phyloP scores from a whole-genome alignment of 2,113 vertebrate species.

The Plectropomus leopardus region DNA sequence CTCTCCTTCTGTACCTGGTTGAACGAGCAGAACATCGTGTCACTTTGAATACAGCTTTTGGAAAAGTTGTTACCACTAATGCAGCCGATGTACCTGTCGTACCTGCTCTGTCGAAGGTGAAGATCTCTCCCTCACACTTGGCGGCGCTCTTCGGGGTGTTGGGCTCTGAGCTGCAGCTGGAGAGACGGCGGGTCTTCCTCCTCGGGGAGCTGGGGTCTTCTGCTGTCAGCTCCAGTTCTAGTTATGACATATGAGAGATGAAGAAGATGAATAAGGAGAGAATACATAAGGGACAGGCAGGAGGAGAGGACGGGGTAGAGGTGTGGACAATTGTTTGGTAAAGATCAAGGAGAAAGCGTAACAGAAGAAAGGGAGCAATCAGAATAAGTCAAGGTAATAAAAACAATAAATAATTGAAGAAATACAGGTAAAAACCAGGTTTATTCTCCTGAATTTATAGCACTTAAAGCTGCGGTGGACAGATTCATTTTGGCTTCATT shows the following conservation, averaged over 20 bases:
- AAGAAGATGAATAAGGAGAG: neutral
- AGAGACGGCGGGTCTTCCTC: slow-evolving; percentile 91
- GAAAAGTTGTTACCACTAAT: neutral
- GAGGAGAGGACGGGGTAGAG: neutral
- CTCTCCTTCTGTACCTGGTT: slow-evolving; percentile 86
- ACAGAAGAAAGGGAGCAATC: neutral
- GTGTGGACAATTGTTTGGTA: neutral
- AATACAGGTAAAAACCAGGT: too few species aligned
- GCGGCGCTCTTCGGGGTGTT: slow-evolving; percentile 94
- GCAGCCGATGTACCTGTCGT: neutral
- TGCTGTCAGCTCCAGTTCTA: slow-evolving; percentile 88
- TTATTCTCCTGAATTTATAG: too few species aligned
- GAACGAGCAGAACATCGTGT: neutral
- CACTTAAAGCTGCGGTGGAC: too few species aligned
- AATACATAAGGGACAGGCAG: neutral
- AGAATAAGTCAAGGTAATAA: neutral
- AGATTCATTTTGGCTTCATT: too few species aligned
- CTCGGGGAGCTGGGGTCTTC: slow-evolving; percentile 93
- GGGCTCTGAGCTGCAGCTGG: slow-evolving; percentile 94
- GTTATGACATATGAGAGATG: neutral
- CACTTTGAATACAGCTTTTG: neutral
- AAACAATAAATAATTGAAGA: neutral
- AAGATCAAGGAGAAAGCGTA: neutral
- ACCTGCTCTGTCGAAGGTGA: slow-evolving; percentile 91
- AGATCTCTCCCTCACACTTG: slow-evolving; percentile 94